phyloP scores from a whole-genome alignment of 1,140 invertebrate species.

The Melitaea cinxia region DNA sequence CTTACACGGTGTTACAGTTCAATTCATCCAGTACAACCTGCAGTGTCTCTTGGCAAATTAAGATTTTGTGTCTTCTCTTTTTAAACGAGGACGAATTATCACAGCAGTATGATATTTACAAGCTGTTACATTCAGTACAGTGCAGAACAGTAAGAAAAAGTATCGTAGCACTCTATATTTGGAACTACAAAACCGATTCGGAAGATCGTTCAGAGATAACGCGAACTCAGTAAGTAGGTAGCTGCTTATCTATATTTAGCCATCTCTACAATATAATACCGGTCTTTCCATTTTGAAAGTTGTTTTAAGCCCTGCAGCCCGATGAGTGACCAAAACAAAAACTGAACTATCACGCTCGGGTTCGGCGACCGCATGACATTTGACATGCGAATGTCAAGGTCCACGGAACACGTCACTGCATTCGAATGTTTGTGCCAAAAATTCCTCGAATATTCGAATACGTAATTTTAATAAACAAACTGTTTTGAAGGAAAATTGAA shows the following conservation, averaged over 20 bases:
- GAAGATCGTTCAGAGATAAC: conserved; percentile 5
- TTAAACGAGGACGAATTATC: too few relatives aligned
- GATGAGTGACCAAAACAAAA: conserved; percentile 50
- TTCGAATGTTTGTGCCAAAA: conserved; percentile 26
- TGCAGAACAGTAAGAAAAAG: background rate
- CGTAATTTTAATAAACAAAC: too few relatives aligned
- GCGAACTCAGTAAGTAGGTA: conserved; percentile 13
- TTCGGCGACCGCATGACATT: conserved; percentile 71
- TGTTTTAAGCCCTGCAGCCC: conserved; percentile 29
- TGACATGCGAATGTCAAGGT: conserved; percentile 78
- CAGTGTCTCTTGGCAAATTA: too few relatives aligned
- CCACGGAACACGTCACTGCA: conserved; percentile 37
- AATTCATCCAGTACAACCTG: too few relatives aligned
- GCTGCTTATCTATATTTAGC: conserved; percentile 22
- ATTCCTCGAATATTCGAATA: conserved; percentile 21
- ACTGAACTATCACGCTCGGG: conserved; percentile 51
- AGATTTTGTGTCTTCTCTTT: too few relatives aligned
- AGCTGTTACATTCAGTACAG: too few relatives aligned
- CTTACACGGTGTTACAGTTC: too few relatives aligned
- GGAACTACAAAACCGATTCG: background rate
- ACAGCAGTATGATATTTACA: too few relatives aligned
- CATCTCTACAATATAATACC: conserved; percentile 17
- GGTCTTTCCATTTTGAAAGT: conserved; percentile 36
- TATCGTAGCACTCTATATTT: background rate
- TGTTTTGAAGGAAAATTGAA: too few relatives aligned